These are phyloP conservation scores for Cyphomyrus discorhynchus DNA, from an alignment of 2,113 vertebrate species.

Conservation along the genomic window DNA sequence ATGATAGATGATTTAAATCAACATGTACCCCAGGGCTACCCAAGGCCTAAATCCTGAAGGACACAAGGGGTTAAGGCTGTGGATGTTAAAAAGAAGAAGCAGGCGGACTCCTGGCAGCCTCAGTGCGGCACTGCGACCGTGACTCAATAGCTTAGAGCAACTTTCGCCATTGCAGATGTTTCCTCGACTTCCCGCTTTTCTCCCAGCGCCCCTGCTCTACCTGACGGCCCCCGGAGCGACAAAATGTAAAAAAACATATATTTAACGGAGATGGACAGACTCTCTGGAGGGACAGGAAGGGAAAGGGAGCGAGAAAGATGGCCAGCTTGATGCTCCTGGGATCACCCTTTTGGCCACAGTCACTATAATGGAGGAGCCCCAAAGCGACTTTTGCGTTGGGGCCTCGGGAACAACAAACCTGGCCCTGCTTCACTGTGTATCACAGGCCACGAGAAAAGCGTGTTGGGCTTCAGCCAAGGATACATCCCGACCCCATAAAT, in stretches of 20 bases:
- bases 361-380: background rate
- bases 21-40: background rate
- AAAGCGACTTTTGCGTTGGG: background rate
- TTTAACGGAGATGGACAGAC: background rate
- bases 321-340: background rate
- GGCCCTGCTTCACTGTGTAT: background rate
- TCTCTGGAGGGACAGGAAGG: background rate
- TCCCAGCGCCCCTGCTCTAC: background rate
- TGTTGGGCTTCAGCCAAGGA: background rate
- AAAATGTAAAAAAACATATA: background rate
- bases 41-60: background rate
- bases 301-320: background rate
- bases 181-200: background rate
- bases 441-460: background rate
- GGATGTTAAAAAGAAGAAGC: background rate
- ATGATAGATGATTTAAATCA: background rate
- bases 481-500: background rate
- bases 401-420: background rate
- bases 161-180: background rate
- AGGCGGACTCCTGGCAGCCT: background rate
- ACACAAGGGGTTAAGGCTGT: background rate
- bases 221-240: background rate
- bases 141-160: background rate
- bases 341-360: background rate
- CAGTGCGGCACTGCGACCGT: background rate